Evolutionary conservation across 2,113 vertebrate species (phyloP).

Genomic region (Dipodomys stephensi): DNA sequence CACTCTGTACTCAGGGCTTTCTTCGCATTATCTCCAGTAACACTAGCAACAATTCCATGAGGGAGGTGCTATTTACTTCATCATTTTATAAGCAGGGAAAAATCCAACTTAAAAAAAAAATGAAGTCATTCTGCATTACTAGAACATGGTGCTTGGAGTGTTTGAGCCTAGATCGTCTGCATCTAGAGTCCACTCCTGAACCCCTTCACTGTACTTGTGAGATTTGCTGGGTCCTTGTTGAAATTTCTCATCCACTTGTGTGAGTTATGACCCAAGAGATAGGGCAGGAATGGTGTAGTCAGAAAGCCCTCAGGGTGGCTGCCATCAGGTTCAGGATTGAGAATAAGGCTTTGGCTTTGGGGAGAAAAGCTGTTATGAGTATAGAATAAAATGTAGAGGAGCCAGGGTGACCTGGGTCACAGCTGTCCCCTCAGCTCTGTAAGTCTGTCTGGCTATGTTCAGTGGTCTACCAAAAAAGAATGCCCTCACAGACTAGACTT

Average conservation of each 20-base stretch:
- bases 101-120: neutral
- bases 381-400: neutral
- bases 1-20: neutral
- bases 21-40: neutral
- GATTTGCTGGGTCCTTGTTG: neutral
- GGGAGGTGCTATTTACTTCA: neutral
- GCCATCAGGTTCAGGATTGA: conserved; percentile 14
- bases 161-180: neutral
- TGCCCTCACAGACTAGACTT: neutral
- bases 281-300: neutral
- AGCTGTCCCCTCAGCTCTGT: neutral
- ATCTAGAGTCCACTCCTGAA: neutral
- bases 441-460: neutral
- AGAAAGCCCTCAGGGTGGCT: neutral
- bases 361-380: neutral
- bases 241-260: neutral
- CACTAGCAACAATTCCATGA: neutral
- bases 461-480: neutral
- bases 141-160: neutral
- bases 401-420: too few species aligned
- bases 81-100: conserved; percentile 8
- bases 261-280: conserved; percentile 19
- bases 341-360: neutral
- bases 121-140: neutral
- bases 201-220: neutral